Base-by-base conservation (phyloP, 2,888 invertebrate species). In the Schizotus pectinicornis region DNA sequence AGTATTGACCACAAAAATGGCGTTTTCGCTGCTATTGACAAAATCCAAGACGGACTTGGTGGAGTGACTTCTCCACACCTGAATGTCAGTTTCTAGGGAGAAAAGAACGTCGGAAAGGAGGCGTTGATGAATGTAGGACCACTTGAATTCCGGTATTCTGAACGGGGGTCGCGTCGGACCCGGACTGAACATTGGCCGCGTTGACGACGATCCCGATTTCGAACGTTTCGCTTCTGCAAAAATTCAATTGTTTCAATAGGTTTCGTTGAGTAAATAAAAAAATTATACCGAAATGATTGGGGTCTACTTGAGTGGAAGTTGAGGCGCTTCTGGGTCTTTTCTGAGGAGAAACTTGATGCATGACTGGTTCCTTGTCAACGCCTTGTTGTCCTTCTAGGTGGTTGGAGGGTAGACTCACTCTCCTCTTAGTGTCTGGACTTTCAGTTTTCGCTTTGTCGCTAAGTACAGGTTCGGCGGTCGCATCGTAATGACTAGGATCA, bases 1-100 rank as follows among this genome's bases (percentile, higher is more conserved):
- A 3, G 98, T 97, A 81, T 99, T 99, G 62, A 98, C 97, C 56
- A 99, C 98, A 81, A 99, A 99, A 70, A 99, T 95, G 14, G 96
- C 96, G 80, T 98, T 98, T 81, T 98, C 98, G 76, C 94, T 92
- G 81, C 95, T 94, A 82, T 98, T 98, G 67, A 98, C 98, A 82
- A 97, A 96, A 82, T 98, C 98, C 74, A 98, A 87, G 66, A 98
- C 95, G 33, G 95, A 95, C 80, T 97, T 97, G 6, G 95, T 96
- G 1, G 95, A 95, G 77, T 97, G 96, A 79, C 95, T 96, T 59
- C 89, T 84, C 89, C 89, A 89, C 38, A 88, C 86, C 85, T 98
- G 97, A 74, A 99, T 94, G 75, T 99, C 99, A 7, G 95, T 95
- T 81, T 99, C 99, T 55, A 99, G 83, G 0, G 98, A 96, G 80